Evolutionary conservation across 2,797 vertebrate species (phyloP).

Genomic region (Galago senegalensis): DNA sequence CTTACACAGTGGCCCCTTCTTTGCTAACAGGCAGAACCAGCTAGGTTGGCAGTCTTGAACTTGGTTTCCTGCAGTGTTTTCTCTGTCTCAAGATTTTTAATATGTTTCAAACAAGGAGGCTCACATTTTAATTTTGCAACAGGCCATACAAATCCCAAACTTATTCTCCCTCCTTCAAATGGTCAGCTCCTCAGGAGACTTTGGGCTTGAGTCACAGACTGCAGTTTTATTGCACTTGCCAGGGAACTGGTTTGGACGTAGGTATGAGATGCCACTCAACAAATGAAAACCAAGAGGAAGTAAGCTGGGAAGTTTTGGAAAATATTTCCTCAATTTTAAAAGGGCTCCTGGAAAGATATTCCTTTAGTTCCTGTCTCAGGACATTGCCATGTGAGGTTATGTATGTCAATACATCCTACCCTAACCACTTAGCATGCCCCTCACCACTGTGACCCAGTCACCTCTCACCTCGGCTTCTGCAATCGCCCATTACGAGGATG

Average conservation of each 20-base stretch:
- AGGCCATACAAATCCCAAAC: background rate
- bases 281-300: background rate
- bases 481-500: rapidly evolving
- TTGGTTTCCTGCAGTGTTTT: background rate
- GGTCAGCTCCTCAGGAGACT: background rate
- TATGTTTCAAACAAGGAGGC: background rate
- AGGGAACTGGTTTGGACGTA: background rate
- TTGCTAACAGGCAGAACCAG: background rate
- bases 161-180: background rate
- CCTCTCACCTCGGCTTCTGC: background rate
- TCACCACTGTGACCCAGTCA: background rate
- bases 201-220: background rate
- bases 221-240: background rate
- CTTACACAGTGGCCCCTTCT: background rate
- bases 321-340: background rate
- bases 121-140: background rate
- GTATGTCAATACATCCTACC: background rate
- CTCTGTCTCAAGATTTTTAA: background rate
- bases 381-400: background rate
- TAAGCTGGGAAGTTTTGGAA: background rate
- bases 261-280: background rate
- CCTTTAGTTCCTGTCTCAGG: background rate
- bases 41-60: background rate
- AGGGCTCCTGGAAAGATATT: background rate
- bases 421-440: background rate